phyloP scores from a whole-genome alignment of 2,113 vertebrate species.

The Anoplopoma fimbria region DNA sequence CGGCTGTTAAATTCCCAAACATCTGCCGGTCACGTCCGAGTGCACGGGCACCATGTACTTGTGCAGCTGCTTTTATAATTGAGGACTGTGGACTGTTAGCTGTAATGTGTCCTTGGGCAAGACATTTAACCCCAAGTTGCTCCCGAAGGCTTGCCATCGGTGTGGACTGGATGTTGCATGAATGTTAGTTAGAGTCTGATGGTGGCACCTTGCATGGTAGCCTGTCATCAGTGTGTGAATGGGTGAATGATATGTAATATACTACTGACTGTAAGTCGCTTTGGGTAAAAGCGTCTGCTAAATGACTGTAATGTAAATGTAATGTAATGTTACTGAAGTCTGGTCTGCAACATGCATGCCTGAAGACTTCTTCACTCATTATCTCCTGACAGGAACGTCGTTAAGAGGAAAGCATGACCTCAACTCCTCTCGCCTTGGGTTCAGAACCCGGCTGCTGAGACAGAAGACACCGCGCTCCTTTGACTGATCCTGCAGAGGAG shows the following conservation, averaged over 20 bases:
- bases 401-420: conserved; percentile 48
- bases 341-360: conserved; percentile 32
- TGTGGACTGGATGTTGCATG: too few relatives aligned
- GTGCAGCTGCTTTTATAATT: conserved; percentile 46
- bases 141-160: too few relatives aligned
- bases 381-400: conserved; percentile 46
- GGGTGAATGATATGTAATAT: too few relatives aligned
- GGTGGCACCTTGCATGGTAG: too few relatives aligned
- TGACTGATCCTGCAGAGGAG: not conserved
- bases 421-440: conserved; percentile 26
- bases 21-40: conserved; percentile 40
- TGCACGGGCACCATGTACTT: not conserved
- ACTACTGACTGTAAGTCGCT: too few relatives aligned
- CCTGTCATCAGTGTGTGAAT: too few relatives aligned
- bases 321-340: conserved; percentile 29
- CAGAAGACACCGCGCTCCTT: not conserved
- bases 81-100: conserved; percentile 35
- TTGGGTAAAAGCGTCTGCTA: too few relatives aligned
- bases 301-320: too few relatives aligned
- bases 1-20: conserved; percentile 36
- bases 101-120: too few relatives aligned
- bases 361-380: conserved; percentile 58
- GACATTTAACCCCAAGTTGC: too few relatives aligned
- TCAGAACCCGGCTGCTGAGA: not conserved
- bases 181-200: too few relatives aligned